These are phyloP conservation scores for Carduelis carduelis DNA, from an alignment of 2,797 vertebrate species.

Conservation along the genomic window DNA sequence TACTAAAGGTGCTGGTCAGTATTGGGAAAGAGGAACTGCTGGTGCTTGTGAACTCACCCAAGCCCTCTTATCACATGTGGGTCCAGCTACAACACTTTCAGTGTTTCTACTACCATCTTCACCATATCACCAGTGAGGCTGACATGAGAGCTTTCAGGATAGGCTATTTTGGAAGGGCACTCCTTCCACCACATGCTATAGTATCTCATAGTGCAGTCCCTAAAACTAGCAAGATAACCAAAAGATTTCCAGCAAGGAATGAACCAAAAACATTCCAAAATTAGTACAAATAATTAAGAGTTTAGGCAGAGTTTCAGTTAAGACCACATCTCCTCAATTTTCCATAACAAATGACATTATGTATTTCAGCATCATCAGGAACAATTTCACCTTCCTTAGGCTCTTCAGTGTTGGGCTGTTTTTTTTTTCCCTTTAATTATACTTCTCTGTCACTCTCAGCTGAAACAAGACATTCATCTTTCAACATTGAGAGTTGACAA, in stretches of 20 bases:
- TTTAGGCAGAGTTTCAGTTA: not conserved
- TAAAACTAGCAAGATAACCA: not conserved
- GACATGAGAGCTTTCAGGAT: not conserved
- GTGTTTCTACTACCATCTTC: not conserved
- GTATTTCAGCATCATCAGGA: not conserved
- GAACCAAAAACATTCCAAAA: not conserved
- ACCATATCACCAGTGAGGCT: not conserved
- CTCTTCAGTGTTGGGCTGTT: not conserved
- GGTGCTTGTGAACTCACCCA: not conserved
- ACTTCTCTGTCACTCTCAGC: not conserved
- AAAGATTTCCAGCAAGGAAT: not conserved
- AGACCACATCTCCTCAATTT: not conserved
- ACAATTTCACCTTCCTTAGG: not conserved
- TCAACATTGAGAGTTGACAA: not conserved
- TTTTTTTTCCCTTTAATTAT: not conserved
- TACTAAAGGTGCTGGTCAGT: not conserved
- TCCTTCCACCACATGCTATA: not conserved
- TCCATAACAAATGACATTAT: not conserved
- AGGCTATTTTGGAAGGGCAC: not conserved
- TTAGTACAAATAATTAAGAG: not conserved
- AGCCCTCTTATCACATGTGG: not conserved
- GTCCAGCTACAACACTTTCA: not conserved
- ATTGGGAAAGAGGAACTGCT: not conserved
- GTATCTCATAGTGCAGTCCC: fast-evolving
- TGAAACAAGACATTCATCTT: not conserved